These are phyloP conservation scores for Gryon sp. DNA, from an alignment of 1,140 invertebrate genomes.

Conservation along the genomic window DNA sequence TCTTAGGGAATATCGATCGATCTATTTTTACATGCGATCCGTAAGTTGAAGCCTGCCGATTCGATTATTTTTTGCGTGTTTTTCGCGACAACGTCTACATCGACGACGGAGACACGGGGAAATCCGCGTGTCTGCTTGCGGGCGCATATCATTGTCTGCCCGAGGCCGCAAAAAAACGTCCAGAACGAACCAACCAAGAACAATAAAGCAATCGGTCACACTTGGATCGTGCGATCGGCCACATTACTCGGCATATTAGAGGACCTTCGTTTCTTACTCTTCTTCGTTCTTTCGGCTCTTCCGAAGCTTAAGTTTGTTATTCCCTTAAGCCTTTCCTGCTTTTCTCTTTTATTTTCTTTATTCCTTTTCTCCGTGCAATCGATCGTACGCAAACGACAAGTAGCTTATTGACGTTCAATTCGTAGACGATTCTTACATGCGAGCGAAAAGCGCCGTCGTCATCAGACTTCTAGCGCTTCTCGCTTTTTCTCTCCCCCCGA, in stretches of 20 bases:
- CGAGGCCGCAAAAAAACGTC: constrained; percentile 49
- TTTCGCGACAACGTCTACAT: too few relatives aligned
- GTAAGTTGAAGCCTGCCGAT: neutral
- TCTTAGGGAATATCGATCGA: constrained; percentile 7
- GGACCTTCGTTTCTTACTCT: neutral
- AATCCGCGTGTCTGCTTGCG: constrained; percentile 4
- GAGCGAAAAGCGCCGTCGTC: constrained; percentile 34
- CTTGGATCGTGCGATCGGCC: constrained; percentile 55
- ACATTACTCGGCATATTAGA: constrained; percentile 59
- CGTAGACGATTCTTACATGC: constrained; percentile 24
- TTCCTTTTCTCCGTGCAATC: constrained; percentile 21
- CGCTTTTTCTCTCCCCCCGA: neutral
- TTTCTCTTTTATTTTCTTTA: constrained; percentile 19
- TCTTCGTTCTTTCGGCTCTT: constrained; percentile 17
- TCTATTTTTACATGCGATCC: constrained; percentile 15
- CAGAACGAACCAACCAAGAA: constrained; percentile 54
- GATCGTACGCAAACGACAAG: constrained; percentile 40
- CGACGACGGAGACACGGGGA: neutral
- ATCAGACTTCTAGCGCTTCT: neutral
- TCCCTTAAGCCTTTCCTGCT: constrained; percentile 5
- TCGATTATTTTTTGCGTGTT: neutral
- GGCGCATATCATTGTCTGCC: constrained; percentile 30
- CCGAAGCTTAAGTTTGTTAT: too few relatives aligned
- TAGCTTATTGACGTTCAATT: constrained; percentile 23
- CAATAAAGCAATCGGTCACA: constrained; percentile 61